These are phyloP conservation scores for Globia sparganii DNA, from an alignment of 2,888 invertebrate genomes.

Conservation along the genomic window DNA sequence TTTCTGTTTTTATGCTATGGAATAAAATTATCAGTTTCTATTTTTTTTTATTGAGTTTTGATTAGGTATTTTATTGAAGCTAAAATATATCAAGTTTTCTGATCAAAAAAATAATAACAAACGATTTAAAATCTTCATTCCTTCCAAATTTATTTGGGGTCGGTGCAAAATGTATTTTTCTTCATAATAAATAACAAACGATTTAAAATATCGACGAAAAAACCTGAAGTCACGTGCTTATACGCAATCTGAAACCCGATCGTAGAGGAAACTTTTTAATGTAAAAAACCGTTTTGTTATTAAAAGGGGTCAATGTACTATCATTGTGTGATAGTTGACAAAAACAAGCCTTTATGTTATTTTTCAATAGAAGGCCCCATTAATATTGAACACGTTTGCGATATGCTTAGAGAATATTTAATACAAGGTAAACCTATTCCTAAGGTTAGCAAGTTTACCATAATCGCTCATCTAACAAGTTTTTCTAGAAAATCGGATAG, in stretches of 20 bases:
- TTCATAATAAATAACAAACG: background rate
- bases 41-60: background rate
- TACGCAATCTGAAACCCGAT: background rate
- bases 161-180: too few relatives aligned
- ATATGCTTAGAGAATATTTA: slow-evolving; percentile 52
- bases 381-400: slow-evolving; percentile 42
- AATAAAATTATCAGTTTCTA: background rate
- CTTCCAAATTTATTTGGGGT: too few relatives aligned
- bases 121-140: background rate
- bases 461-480: background rate
- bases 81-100: background rate
- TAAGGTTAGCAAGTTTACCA: slow-evolving; percentile 35
- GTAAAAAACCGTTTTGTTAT: slow-evolving; percentile 5
- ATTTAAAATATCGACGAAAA: slow-evolving; percentile 8
- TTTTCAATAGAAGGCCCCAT: slow-evolving; percentile 29
- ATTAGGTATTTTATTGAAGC: background rate
- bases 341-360: slow-evolving; percentile 42
- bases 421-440: slow-evolving; percentile 43
- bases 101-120: background rate
- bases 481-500: background rate
- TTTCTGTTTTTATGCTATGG: background rate
- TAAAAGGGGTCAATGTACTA: slow-evolving; percentile 45
- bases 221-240: slow-evolving; percentile 17
- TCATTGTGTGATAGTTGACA: slow-evolving; percentile 31
- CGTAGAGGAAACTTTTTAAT: slow-evolving; percentile 4